Base-by-base conservation (phyloP, 2,797 vertebrate genomes). In the Rhyacichthys aspro region DNA sequence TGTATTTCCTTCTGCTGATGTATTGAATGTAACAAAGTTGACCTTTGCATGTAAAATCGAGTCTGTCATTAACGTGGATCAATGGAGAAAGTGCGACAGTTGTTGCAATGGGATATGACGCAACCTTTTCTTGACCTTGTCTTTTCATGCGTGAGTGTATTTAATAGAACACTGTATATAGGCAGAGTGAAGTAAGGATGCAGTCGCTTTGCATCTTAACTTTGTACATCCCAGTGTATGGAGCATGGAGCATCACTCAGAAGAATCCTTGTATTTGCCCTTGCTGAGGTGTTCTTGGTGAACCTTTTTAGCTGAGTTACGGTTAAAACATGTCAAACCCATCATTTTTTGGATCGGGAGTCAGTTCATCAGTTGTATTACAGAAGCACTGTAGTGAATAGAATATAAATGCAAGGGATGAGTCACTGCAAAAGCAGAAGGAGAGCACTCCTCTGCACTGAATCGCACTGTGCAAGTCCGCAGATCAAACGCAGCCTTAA, bases 71-170 rank as follows among this genome's bases (percentile, higher is more conserved):
- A 76, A 60, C 11, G 14, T 57, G 57, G 67, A 72, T 78, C 70
- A 72, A 56, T 74, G 55, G 57, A 59, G 54, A 79, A 77, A 53
- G 55, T 68, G 70, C 14, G 55, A 57, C 55, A 45, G 61, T 54
- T 2, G 34, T 39, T 68, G 61, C 60, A 55, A 57, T 72, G 72
- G 73, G 73, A 70, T 66, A 47, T 74, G 76, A 81, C 59, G 61
- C 46, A 71, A 78, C 61, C 72, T 79, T 75, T 65, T 68, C 43
- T 70, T 72, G 65, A 70, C 82, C 79, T 81, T 81, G 76, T 66
- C 56, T 50, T 70, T 60, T 39, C 45, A 54, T 46, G 59, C 66
- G 49, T 67, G 63, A 46, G 45, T 79, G 54, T 11, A 46, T 62
- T 76, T 56, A 76, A 77, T 57, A 69, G 55, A 74, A 49, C 28